These are phyloP conservation scores for Lepidurus packardi DNA, from an alignment of 1,140 invertebrate species.

Conservation along the genomic window DNA sequence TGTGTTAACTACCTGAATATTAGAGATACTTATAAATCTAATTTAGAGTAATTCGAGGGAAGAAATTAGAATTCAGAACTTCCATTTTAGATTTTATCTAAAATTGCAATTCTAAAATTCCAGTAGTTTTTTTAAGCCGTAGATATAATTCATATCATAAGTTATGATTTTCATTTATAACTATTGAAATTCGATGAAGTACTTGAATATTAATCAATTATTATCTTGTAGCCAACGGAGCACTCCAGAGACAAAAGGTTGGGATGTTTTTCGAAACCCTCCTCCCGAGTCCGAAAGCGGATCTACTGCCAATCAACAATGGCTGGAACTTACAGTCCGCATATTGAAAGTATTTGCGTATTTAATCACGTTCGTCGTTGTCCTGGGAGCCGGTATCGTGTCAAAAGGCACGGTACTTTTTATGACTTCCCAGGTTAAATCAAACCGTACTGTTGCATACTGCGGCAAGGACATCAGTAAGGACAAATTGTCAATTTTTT, in stretches of 20 bases:
- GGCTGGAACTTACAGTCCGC: slow-evolving; percentile 76
- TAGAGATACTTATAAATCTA: no score
- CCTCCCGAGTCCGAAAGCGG: slow-evolving; percentile 80
- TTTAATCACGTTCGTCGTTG: slow-evolving; percentile 73
- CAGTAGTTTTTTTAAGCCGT: slow-evolving; percentile 12
- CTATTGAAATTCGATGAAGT: background rate
- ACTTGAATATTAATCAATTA: background rate
- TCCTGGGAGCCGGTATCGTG: slow-evolving; percentile 71
- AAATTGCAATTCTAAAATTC: background rate
- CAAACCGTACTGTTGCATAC: slow-evolving; percentile 64
- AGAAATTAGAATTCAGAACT: background rate
- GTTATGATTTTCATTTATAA: slow-evolving; percentile 19
- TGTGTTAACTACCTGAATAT: no score
- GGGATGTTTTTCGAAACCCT: slow-evolving; percentile 88
- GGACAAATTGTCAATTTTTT: background rate
- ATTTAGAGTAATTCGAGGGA: background rate
- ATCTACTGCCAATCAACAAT: slow-evolving; percentile 78
- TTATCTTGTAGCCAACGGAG: slow-evolving; percentile 64
- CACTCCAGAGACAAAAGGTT: slow-evolving; percentile 83
- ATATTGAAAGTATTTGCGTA: slow-evolving; percentile 79
- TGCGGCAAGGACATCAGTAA: slow-evolving; percentile 61
- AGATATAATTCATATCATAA: slow-evolving; percentile 24
- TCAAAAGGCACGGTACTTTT: slow-evolving; percentile 80
- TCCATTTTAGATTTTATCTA: slow-evolving; percentile 5
- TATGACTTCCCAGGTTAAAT: slow-evolving; percentile 81